These are phyloP conservation scores for Poeciliopsis retropinna DNA, from an alignment of 2,113 vertebrate species.

Conservation along the genomic window DNA sequence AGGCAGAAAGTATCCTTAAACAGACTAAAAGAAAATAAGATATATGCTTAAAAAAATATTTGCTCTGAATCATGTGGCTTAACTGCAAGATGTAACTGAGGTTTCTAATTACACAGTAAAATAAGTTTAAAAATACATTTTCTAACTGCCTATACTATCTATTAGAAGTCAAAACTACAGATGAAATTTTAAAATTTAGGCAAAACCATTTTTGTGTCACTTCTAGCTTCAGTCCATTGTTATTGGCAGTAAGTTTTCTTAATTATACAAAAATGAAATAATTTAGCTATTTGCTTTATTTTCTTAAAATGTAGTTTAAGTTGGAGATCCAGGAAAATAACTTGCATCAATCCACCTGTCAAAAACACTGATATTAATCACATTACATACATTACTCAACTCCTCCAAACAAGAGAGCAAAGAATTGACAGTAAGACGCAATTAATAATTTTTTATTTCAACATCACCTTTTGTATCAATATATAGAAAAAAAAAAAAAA, in stretches of 20 bases:
- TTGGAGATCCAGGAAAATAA: background rate
- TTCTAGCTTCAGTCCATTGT: background rate
- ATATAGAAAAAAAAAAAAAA: conserved; percentile 20
- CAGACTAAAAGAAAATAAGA: too few relatives aligned
- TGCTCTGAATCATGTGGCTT: too few relatives aligned
- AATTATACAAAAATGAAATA: background rate
- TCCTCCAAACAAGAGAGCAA: background rate
- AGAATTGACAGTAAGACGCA: background rate
- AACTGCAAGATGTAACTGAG: too few relatives aligned
- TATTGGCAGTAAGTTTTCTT: background rate
- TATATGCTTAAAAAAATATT: too few relatives aligned
- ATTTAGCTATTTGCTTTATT: background rate
- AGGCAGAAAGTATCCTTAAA: too few relatives aligned
- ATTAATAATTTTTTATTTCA: background rate
- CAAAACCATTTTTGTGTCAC: background rate
- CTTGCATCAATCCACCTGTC: background rate
- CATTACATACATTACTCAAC: background rate
- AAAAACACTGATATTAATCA: background rate
- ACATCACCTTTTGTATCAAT: conserved; percentile 4
- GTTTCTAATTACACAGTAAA: too few relatives aligned
- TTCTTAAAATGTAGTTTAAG: background rate
- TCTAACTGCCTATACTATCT: background rate
- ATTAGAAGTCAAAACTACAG: background rate
- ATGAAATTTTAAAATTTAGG: background rate
- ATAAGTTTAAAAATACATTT: too few relatives aligned